Conservation (phyloP, 1,140 invertebrate species). For the Wasmannia auropunctata region DNA sequence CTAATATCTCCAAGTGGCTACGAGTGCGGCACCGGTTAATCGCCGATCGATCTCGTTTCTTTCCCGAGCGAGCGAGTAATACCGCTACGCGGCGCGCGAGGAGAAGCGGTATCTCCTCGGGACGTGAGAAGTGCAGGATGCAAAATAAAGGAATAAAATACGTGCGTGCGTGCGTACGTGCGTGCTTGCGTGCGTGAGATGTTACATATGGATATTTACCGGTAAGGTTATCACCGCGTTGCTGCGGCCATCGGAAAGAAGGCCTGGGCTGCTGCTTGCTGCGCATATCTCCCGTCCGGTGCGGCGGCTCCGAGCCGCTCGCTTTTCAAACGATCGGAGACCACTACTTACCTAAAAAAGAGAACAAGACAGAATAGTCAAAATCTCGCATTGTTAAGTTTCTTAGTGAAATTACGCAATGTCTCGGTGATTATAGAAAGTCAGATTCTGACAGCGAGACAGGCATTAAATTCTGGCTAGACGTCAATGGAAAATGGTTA, state of each 20-base stretch:
- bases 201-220: constrained; percentile 82
- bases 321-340: constrained; percentile 83
- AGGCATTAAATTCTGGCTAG: neutral
- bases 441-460: neutral
- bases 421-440: neutral
- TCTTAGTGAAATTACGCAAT: neutral
- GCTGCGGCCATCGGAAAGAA: constrained; percentile 85
- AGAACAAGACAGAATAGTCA: constrained; percentile 67
- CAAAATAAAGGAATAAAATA: constrained; percentile 44
- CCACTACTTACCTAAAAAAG: constrained; percentile 85
- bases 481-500: constrained; percentile 46
- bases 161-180: constrained; percentile 17
- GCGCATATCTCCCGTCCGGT: constrained; percentile 84
- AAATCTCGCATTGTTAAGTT: neutral
- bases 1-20: constrained; percentile 4
- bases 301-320: constrained; percentile 80
- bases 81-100: constrained; percentile 38
- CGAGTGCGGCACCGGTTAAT: constrained; percentile 18
- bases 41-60: constrained; percentile 23
- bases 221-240: constrained; percentile 85
- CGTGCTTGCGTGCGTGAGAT: constrained; percentile 54
- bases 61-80: constrained; percentile 56
- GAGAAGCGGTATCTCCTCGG: constrained; percentile 29
- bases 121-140: constrained; percentile 37
- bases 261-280: constrained; percentile 86